Conservation (phyloP, 2,888 invertebrate species). For the Villa cingulata region DNA sequence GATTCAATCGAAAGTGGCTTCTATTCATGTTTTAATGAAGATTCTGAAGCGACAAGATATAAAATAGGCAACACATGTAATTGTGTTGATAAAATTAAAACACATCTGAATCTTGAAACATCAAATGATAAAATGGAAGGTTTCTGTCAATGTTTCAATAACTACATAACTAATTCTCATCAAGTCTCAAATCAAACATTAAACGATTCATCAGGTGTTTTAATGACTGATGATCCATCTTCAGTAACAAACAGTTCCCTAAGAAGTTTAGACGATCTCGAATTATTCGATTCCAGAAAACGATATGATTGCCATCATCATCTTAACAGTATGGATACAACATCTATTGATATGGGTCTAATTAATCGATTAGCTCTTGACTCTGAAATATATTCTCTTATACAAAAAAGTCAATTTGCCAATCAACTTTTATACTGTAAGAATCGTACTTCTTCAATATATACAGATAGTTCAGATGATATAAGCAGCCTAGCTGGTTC, state of each 20-base stretch:
- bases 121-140: constrained; percentile 31
- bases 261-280: constrained; percentile 46
- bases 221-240: constrained; percentile 41
- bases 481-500: constrained; percentile 68
- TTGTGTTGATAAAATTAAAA: constrained; percentile 30
- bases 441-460: constrained; percentile 64
- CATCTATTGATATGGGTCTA: constrained; percentile 36
- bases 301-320: constrained; percentile 23
- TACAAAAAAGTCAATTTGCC: constrained; percentile 36
- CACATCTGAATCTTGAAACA: constrained; percentile 26
- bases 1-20: constrained; percentile 84
- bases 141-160: constrained; percentile 29
- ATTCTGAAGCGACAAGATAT: constrained; percentile 50
- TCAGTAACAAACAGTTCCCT: constrained; percentile 42
- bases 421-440: constrained; percentile 44
- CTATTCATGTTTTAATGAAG: constrained; percentile 75
- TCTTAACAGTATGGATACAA: constrained; percentile 33
- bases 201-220: constrained; percentile 38
- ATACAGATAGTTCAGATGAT: constrained; percentile 78
- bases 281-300: constrained; percentile 30
- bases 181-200: constrained; percentile 21
- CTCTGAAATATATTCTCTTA: constrained; percentile 36
- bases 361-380: constrained; percentile 38
- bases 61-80: constrained; percentile 14
- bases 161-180: constrained; percentile 9